Conservation (phyloP, 2,113 vertebrate species). For the Gambusia holbrooki region DNA sequence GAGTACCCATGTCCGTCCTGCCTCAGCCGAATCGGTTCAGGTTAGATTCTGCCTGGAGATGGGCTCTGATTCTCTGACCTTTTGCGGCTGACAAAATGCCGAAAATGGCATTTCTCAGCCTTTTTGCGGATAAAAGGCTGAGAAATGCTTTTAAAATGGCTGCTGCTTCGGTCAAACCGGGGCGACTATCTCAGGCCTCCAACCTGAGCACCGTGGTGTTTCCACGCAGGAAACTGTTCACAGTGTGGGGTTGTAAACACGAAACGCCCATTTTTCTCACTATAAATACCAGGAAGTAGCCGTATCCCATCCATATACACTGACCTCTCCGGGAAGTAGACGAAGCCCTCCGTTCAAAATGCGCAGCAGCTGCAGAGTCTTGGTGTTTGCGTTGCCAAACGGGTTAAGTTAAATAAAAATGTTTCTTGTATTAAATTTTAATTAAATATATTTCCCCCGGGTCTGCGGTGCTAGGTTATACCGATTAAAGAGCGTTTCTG, state of each 20-base stretch:
- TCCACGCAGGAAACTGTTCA: neutral
- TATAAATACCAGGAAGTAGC: slow-evolving; percentile 37
- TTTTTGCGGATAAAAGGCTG: slow-evolving; percentile 9
- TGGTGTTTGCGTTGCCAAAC: slow-evolving; percentile 14
- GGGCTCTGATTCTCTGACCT: neutral
- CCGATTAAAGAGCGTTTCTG: neutral
- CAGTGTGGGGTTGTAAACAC: slow-evolving; percentile 45
- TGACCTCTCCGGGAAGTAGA: slow-evolving; percentile 36
- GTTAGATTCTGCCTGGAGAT: neutral
- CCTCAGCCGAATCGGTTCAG: neutral
- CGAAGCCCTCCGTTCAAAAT: slow-evolving; percentile 51
- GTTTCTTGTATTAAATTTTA: too few relatives aligned
- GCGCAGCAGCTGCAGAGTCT: slow-evolving; percentile 32
- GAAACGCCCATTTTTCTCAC: slow-evolving; percentile 55
- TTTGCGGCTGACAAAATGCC: slow-evolving; percentile 7
- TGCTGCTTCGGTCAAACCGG: neutral
- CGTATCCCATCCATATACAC: slow-evolving; percentile 8
- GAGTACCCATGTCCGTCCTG: slow-evolving; percentile 42
- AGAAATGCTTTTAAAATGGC: slow-evolving; percentile 44
- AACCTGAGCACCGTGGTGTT: neutral
- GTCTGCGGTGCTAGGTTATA: neutral
- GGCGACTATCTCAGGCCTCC: accelerated
- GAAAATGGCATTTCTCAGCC: neutral
- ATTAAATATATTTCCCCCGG: too few relatives aligned
- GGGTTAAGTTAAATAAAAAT: too few relatives aligned